Base-by-base conservation (phyloP, 2,797 vertebrate genomes). In the Antrozous pallidus region DNA sequence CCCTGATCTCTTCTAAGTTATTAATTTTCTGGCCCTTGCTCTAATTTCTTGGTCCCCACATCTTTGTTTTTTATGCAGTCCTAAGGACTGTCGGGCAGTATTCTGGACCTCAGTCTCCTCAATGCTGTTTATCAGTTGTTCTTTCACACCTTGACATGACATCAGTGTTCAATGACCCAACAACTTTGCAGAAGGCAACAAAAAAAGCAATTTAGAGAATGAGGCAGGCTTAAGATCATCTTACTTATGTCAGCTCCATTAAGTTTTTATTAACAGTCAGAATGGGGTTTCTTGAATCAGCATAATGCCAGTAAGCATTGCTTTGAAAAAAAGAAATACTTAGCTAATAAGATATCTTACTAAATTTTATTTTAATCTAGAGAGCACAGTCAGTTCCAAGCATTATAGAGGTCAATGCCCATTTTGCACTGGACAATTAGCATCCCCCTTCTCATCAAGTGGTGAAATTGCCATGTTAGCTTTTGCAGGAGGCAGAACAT, bases 211-310 rank as follows among this genome's bases (percentile, higher is more conserved):
- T 82, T 87, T 87, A 95, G 95, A 81, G 82, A 90, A 22, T 49
- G 77, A 90, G 79, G 85, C 84, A 77, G 33, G 65, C 63, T 86
- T 82, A 74, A 88, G 74, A 93, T 94, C 89, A 94, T 94, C 89
- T 91, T 94, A 87, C 86, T 95, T 96, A 85, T 93, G 77, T 94
- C 94, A 96, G 96, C 77, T 93, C 86, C 95, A 96, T 95, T 96
- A 94, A 94, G 95, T 93, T 97, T 97, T 96, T 92, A 96, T 96
- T 96, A 97, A 95, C 77, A 88, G 73, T 91, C 69, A 95, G 83
- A 96, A 93, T 82, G 88, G 56, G 61, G 16, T 78, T 95, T 93
- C 87, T 90, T 67, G 40, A 95, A 90, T 95, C 94, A 96, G 93
- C 94, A 91, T 77, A 85, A 94, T 89, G 63, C 69, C 87, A 90